These are phyloP conservation scores for Falco columbarius DNA, from an alignment of 2,797 vertebrate genomes.

Conservation along the genomic window DNA sequence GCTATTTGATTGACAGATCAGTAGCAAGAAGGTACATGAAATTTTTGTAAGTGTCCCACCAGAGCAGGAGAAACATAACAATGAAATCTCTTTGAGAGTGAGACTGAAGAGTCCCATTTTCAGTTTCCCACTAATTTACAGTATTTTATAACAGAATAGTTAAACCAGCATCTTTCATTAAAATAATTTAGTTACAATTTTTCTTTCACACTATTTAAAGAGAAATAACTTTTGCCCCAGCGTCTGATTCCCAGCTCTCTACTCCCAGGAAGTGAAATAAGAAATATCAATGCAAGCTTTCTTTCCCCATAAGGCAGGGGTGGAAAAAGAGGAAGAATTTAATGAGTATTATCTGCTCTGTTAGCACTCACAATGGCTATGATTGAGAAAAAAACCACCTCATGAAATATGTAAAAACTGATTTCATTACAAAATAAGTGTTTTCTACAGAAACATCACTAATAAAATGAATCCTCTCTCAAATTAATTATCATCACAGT, in stretches of 20 bases:
- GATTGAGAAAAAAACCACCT: neutral
- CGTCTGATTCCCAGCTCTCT: neutral
- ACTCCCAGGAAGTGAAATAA: neutral
- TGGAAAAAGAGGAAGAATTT: neutral
- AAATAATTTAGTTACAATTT: neutral
- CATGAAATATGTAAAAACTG: neutral
- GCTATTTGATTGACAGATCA: neutral
- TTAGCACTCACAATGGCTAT: neutral
- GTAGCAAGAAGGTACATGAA: neutral
- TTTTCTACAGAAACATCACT: neutral
- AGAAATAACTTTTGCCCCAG: neutral
- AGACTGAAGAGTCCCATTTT: neutral
- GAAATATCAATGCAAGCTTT: neutral
- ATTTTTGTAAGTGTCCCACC: neutral
- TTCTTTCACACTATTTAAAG: neutral
- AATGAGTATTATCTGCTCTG: neutral
- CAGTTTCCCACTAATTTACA: neutral
- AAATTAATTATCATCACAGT: neutral
- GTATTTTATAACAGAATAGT: neutral
- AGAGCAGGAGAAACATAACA: neutral
- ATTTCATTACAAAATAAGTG: neutral
- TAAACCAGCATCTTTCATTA: neutral
- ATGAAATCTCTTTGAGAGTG: neutral
- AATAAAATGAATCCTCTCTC: neutral
- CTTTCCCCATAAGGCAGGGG: neutral